Conservation (phyloP, 2,888 invertebrate species). For the Parnassius mnemosyne region DNA sequence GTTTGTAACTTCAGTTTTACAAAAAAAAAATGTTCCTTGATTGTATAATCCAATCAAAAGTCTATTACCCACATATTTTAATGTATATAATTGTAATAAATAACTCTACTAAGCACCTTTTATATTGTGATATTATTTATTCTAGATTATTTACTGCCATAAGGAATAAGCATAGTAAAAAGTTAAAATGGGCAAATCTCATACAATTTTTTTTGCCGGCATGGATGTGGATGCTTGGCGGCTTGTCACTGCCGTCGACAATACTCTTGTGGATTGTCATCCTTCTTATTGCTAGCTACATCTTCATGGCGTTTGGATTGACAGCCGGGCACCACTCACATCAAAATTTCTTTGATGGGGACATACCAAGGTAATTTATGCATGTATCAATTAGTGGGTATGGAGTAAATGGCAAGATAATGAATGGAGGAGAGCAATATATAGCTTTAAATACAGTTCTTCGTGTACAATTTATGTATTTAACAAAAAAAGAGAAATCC, state of each 20-base stretch:
- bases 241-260: constrained; percentile 52
- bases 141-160: constrained; percentile 45
- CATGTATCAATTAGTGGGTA: background rate
- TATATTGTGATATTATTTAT: constrained; percentile 12
- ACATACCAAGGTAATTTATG: constrained; percentile 81
- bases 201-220: constrained; percentile 61
- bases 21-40: too few relatives aligned
- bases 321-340: constrained; percentile 92
- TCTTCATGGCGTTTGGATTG: constrained; percentile 84
- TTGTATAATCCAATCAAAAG: too few relatives aligned
- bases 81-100: too few relatives aligned
- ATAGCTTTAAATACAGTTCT: too few relatives aligned
- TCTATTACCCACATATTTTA: too few relatives aligned
- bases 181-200: constrained; percentile 45
- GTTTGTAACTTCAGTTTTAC: too few relatives aligned
- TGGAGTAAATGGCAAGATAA: too few relatives aligned
- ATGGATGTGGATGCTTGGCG: constrained; percentile 65
- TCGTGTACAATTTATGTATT: too few relatives aligned
- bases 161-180: constrained; percentile 48
- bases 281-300: constrained; percentile 76
- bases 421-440: too few relatives aligned
- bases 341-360: constrained; percentile 90
- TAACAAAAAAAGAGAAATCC: too few relatives aligned
- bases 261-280: constrained; percentile 79
- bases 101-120: too few relatives aligned